Base-by-base conservation (phyloP, 2,797 vertebrate genomes). In the Myoxocephalus aenaeus region DNA sequence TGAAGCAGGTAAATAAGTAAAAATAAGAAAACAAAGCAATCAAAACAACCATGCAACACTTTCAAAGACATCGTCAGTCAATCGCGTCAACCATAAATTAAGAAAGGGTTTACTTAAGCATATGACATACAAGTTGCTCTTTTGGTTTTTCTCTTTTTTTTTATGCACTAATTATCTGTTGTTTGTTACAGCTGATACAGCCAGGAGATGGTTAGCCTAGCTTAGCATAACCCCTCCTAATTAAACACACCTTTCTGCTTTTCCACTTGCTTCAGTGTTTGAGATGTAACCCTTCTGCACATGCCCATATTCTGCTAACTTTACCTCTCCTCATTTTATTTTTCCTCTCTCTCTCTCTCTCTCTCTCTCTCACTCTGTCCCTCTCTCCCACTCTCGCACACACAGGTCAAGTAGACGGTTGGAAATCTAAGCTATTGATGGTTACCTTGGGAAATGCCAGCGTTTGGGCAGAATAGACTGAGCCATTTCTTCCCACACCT, bases 401-500 rank as follows among this genome's bases (percentile, higher is more conserved):
- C 14, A 36, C 40, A 36, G 70, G 82, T 87, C 81, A 86, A 62
- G 64, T 62, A 78, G 86, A 81, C 71, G 12, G 88, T 84, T 90
- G 86, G 91, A 92, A 94, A 93, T 86, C 89, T 56, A 89, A 92
- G 86, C 92, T 89, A 88, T 54, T 71, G 82, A 88, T 88, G 77
- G 79, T 77, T 83, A 86, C 93, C 86, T 89, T 88, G 92, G 90
- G 89, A 94, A 92, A 92, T 81, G 87, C 76, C 75, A 78, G 67
- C 50, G 59, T 83, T 80, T 62, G 32, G 65, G 62, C 56, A 86
- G 88, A 90, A 90, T 69, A 87, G 82, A 71, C 38, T 1, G n/a
- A 82, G 62, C 51, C 65, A 82, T 86, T 90, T 90, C 72, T 90
- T 92, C 90, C 86, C 90, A 93, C 91, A 93, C 91, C 85, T 92